Conservation (phyloP, 2,113 vertebrate species). For the Conger conger region DNA sequence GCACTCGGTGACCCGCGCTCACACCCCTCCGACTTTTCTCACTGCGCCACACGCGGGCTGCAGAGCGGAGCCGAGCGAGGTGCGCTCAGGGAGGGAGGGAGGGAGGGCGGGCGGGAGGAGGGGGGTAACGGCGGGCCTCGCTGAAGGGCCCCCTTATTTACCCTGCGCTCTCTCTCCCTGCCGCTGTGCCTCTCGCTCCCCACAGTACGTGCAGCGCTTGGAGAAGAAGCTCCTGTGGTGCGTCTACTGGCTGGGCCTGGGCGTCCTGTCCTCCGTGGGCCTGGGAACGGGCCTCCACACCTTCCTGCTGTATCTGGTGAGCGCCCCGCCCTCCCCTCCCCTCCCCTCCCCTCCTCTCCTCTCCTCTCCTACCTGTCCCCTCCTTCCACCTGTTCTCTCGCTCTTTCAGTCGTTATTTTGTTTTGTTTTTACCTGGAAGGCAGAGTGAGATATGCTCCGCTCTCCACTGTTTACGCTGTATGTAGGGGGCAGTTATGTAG, state of each 20-base stretch:
- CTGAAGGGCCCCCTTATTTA: slow-evolving; percentile 27
- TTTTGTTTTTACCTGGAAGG: not conserved
- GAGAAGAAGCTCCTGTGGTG: slow-evolving; percentile 85
- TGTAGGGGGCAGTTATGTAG: too few species aligned
- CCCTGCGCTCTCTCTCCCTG: slow-evolving; percentile 54
- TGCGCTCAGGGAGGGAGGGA: too few species aligned
- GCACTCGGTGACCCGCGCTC: not conserved
- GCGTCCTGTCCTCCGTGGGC: slow-evolving; percentile 84
- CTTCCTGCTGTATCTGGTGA: slow-evolving; percentile 90
- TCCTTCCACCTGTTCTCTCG: not conserved
- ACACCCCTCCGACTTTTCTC: not conserved
- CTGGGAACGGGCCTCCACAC: slow-evolving; percentile 85
- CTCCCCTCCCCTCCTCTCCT: not conserved
- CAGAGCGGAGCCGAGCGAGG: too few species aligned
- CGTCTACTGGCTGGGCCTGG: slow-evolving; percentile 85
- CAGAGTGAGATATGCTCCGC: too few species aligned
- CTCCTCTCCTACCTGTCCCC: slow-evolving; percentile 11
- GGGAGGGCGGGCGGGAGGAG: too few species aligned
- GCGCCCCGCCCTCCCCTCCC: slow-evolving; percentile 34
- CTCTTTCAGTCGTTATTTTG: not conserved
- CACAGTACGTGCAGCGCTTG: slow-evolving; percentile 79
- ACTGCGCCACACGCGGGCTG: not conserved
- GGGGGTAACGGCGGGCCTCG: too few species aligned
- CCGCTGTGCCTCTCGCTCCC: slow-evolving; percentile 40
- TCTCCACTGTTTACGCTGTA: too few species aligned